Evolutionary conservation across 2,797 vertebrate species (phyloP).

Genomic region (Bryconaethiops microstoma): DNA sequence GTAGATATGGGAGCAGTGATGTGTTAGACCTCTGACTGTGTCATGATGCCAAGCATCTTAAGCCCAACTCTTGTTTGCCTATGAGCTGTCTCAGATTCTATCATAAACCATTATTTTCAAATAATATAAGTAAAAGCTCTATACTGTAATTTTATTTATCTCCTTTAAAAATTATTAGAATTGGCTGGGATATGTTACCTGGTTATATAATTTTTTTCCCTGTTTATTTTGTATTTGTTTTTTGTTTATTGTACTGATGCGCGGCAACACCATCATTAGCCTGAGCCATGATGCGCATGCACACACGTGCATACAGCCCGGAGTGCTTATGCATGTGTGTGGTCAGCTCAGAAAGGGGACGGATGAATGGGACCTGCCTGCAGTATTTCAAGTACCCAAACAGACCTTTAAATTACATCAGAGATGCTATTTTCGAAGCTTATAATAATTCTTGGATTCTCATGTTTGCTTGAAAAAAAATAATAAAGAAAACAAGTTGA

Average conservation of each 20-base stretch:
- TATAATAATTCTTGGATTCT: constrained; percentile 69
- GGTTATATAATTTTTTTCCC: neutral
- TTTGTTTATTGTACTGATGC: constrained; percentile 30
- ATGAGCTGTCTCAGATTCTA: constrained; percentile 17
- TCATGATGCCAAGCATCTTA: constrained; percentile 52
- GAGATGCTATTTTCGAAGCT: constrained; percentile 81
- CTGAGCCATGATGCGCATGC: constrained; percentile 35
- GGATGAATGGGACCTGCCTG: constrained; percentile 71
- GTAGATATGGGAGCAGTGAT: constrained; percentile 38
- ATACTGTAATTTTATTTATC: constrained; percentile 34
- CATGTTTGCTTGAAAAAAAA: constrained; percentile 77
- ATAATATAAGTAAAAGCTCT: constrained; percentile 24
- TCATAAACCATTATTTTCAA: constrained; percentile 31
- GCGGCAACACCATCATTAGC: constrained; percentile 27
- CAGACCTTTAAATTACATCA: constrained; percentile 76
- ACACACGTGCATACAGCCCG: constrained; percentile 25
- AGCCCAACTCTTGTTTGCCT: constrained; percentile 29
- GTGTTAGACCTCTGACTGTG: constrained; percentile 57
- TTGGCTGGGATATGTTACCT: neutral
- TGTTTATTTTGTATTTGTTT: neutral
- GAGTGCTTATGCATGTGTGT: neutral
- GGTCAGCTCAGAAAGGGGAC: constrained; percentile 47
- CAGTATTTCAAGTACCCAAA: constrained; percentile 70
- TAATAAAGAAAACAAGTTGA: constrained; percentile 64
- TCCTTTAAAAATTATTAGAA: neutral